phyloP scores from a whole-genome alignment of 2,888 invertebrate species.

The Archaeoteleia sp. region DNA sequence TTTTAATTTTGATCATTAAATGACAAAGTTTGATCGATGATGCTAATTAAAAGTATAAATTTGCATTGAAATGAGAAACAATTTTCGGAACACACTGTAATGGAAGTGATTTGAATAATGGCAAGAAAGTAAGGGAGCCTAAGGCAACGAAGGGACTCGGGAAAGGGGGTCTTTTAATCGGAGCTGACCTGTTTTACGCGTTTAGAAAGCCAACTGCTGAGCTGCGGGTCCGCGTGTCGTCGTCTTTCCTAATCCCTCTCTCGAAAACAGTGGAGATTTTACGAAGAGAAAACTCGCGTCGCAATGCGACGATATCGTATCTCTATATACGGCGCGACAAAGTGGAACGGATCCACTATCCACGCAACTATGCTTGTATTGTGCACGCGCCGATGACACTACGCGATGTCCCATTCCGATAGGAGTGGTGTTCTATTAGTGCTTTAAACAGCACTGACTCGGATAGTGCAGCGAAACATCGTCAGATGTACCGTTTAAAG shows the following conservation, averaged over 20 bases:
- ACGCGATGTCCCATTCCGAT: constrained; percentile 30
- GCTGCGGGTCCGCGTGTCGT: constrained; percentile 22
- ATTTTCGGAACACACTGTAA: constrained; percentile 4
- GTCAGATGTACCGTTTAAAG: constrained; percentile 28
- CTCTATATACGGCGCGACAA: constrained; percentile 65
- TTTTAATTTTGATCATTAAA: no score
- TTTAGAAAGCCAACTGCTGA: constrained; percentile 66
- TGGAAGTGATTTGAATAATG: constrained; percentile 34
- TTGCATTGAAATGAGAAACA: no score
- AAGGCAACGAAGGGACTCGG: constrained; percentile 38
- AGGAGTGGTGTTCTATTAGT: constrained; percentile 43
- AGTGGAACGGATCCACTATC: constrained; percentile 65
- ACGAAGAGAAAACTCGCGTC: constrained; percentile 61
- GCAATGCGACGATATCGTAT: constrained; percentile 50
- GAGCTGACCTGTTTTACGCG: constrained; percentile 51
- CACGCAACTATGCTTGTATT: constrained; percentile 47
- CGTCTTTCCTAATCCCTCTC: constrained; percentile 43
- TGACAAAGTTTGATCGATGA: no score
- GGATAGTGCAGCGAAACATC: constrained; percentile 4
- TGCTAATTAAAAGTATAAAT: no score
- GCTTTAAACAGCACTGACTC: constrained; percentile 36
- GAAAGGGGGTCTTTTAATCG: constrained; percentile 42
- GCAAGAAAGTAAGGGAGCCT: constrained; percentile 38
- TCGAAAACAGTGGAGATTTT: constrained; percentile 59
- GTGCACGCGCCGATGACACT: constrained; percentile 47